phyloP scores from a whole-genome alignment of 2,888 invertebrate species.

The Macropis europaea region DNA sequence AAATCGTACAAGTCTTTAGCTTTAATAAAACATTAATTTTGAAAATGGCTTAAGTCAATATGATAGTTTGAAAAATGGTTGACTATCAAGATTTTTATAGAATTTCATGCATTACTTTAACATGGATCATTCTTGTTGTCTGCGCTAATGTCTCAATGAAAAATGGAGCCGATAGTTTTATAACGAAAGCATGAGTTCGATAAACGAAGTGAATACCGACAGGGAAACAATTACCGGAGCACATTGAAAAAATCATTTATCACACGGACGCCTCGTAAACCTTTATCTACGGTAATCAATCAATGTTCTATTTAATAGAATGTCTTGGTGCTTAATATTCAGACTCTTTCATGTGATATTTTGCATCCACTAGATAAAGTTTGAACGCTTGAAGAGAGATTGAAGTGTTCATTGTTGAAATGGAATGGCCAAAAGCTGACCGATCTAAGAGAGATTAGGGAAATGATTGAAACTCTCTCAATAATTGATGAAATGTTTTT shows the following conservation, averaged over 20 bases:
- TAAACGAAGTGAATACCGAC: slow-evolving; percentile 16
- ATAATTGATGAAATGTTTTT: no score
- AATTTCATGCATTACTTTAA: no score
- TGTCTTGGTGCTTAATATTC: slow-evolving; percentile 62
- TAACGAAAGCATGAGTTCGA: background rate
- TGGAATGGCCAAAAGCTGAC: background rate
- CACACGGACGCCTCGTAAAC: slow-evolving; percentile 57
- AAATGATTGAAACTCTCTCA: no score
- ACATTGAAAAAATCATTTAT: slow-evolving; percentile 67
- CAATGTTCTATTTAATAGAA: slow-evolving; percentile 70
- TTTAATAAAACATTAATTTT: no score
- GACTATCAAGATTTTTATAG: no score
- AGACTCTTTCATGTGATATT: slow-evolving; percentile 37
- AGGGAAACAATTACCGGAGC: slow-evolving; percentile 52
- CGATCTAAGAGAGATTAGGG: background rate
- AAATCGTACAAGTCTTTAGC: no score
- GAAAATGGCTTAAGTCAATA: no score
- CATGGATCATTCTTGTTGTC: no score
- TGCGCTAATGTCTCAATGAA: no score
- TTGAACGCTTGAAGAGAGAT: background rate
- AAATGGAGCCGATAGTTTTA: background rate
- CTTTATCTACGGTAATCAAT: slow-evolving; percentile 66
- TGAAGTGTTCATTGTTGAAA: background rate
- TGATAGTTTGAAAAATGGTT: no score
- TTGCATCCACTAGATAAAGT: background rate